A percentile compares a stretch with the other conserved stretches of the same genome.
These are phyloP conservation scores for Lasioglossum calceatum DNA, from an alignment of 2,888 invertebrate species.

Conservation along the genomic window DNA sequence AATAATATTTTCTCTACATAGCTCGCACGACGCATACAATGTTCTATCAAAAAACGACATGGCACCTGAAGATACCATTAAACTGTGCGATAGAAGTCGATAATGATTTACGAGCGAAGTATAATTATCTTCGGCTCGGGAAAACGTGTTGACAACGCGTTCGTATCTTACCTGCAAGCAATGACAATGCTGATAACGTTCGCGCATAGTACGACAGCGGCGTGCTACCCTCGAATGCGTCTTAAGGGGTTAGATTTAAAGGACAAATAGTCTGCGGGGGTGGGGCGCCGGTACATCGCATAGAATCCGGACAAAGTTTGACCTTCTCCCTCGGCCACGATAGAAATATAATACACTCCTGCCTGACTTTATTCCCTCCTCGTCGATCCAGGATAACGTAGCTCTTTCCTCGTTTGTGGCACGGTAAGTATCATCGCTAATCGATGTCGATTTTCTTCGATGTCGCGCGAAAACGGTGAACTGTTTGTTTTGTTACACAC, in stretches of 20 bases:
- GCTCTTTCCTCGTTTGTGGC: neutral
- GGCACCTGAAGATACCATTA: neutral
- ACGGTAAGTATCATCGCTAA: constrained; percentile 20
- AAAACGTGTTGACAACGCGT: neutral
- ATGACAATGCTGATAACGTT: constrained; percentile 56
- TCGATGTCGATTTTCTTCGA: neutral
- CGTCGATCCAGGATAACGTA: constrained; percentile 29
- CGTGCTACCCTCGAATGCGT: constrained; percentile 33
- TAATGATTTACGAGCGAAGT: neutral
- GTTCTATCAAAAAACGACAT: neutral
- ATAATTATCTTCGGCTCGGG: constrained; percentile 2
- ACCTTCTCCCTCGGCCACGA: constrained; percentile 45
- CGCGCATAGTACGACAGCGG: constrained; percentile 61
- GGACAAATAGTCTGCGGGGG: constrained; percentile 55
- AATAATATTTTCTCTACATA: neutral
- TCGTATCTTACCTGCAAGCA: constrained; percentile 63
- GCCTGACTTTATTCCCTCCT: constrained; percentile 7
- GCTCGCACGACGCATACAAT: neutral
- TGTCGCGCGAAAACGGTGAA: neutral
- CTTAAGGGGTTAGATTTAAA: constrained; percentile 57
- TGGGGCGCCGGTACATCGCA: constrained; percentile 73
- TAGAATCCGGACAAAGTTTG: constrained; percentile 55
- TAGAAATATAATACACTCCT: constrained; percentile 18
- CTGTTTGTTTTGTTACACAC: constrained; percentile 11
- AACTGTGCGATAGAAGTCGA: constrained; percentile 7